Evolutionary conservation across 2,797 vertebrate species (phyloP), one percentile per base, ranked within the genome.

Genomic region (Glyptemys insculpta): DNA sequence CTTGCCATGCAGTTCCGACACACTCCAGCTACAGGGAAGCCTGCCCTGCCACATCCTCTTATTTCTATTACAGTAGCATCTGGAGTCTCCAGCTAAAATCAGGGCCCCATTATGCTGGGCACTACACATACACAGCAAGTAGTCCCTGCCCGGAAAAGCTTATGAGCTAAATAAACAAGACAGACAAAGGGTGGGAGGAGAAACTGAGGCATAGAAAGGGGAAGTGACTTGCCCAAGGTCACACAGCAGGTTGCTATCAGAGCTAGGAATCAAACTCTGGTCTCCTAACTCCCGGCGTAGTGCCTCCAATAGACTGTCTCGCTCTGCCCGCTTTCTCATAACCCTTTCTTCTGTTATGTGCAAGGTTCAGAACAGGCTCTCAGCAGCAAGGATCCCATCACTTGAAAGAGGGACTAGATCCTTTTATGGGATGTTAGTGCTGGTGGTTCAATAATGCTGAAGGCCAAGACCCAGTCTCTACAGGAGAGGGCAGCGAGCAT

Each of bases 1-100:
- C 4, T 6, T 15, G 41, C 11, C 12, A 44, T 2, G 41, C 41
- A 27, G 12, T 8, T 47, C 41, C 2, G 25, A 76, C 23, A 1
- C 25, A 72, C 6, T 4, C 25, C 41, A 76, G 12, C 12, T 12
- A 44, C 3, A 27, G 72, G 23, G 27, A 47, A 8, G 5, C 5
- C 11, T 27, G 25, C 12, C 72, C 41, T 23, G 12, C 23, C 25
- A 27, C 72, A 41, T 44, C 23, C 41, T 44, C 21, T 47, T 27
- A 76, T 34, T 68, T 8, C 65, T 37, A 8, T 27, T 25, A 76
- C 72, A 27, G 25, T 41, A 6, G 23, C 12, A 8, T 41, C 72
- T 47, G 37, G 72, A 76, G 72, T 25, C 41, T 27, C 21, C 37
- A 25, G 41, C 21, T 41, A 27, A 76, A 44, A 76, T 76, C 41